phyloP scores from a whole-genome alignment of 2,888 invertebrate genomes.

The Apotomis betuletana region DNA sequence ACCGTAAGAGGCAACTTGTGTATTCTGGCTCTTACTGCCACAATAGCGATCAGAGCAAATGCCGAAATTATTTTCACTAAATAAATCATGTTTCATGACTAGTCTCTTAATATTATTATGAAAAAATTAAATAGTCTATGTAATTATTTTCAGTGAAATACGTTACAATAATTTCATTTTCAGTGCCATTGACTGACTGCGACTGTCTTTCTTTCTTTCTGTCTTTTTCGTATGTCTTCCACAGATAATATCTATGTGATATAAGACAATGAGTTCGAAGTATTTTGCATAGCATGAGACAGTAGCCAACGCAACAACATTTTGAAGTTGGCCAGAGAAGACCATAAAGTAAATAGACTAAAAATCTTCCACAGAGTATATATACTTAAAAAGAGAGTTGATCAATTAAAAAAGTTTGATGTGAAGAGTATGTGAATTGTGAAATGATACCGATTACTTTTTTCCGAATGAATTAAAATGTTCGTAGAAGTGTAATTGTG shows the following conservation, averaged over 20 bases:
- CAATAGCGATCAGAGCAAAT: conserved; percentile 53
- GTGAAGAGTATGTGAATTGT: not conserved
- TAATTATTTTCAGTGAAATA: conserved; percentile 11
- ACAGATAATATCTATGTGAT: not conserved
- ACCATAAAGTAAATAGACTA: not conserved
- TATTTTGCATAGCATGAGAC: too few relatives aligned
- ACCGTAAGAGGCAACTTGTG: conserved; percentile 75
- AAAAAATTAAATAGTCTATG: conserved; percentile 9
- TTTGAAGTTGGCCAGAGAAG: too few relatives aligned
- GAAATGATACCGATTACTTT: not conserved
- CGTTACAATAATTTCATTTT: conserved; percentile 18
- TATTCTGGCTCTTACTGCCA: conserved; percentile 67
- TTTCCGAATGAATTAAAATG: not conserved
- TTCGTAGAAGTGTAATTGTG: conserved; percentile 4
- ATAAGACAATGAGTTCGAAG: too few relatives aligned
- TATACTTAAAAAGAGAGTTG: not conserved
- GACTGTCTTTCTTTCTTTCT: conserved; percentile 5
- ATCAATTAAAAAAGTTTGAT: too few relatives aligned
- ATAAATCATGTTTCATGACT: conserved; percentile 49
- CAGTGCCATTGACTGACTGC: conserved; percentile 23
- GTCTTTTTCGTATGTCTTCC: not conserved
- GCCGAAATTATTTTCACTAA: conserved; percentile 54
- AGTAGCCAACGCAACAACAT: too few relatives aligned
- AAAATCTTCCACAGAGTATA: conserved; percentile 5
- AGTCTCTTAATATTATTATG: conserved; percentile 25